These are phyloP conservation scores for Balaenoptera acutorostrata DNA, from an alignment of 2,113 vertebrate genomes.

Conservation along the genomic window DNA sequence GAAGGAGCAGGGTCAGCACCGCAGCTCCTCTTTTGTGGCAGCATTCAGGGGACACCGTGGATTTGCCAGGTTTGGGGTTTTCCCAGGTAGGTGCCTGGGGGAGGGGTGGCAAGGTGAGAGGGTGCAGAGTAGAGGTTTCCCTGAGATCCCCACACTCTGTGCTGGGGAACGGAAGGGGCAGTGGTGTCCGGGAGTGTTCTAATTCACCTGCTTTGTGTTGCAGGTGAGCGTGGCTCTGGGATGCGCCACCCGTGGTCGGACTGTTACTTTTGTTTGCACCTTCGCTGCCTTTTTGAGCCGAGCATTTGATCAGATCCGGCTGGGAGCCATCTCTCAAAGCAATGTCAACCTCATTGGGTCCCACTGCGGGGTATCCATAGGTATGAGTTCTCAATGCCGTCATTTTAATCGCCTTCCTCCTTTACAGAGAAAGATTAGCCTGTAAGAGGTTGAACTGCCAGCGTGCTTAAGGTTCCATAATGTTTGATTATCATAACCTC, in stretches of 20 bases:
- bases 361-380: constrained; percentile 88
- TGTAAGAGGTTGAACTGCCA: background rate
- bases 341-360: constrained; percentile 89
- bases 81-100: background rate
- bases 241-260: constrained; percentile 83
- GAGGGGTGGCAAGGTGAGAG: background rate
- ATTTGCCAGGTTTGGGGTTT: background rate
- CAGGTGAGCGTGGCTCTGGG: constrained; percentile 90
- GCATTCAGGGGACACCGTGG: background rate
- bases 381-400: constrained; percentile 73
- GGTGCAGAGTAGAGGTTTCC: background rate
- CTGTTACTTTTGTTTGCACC: constrained; percentile 86
- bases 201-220: background rate
- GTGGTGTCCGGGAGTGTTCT: background rate
- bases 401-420: background rate
- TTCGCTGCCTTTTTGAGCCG: constrained; percentile 88
- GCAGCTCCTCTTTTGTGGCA: background rate
- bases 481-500: background rate
- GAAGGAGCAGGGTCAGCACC: background rate
- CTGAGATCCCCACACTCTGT: background rate
- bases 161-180: background rate
- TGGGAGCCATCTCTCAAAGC: constrained; percentile 85
- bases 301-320: constrained; percentile 89
- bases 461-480: background rate
- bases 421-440: background rate